Conservation (phyloP, 2,888 invertebrate genomes). For the Chrysolina oricalcia region DNA sequence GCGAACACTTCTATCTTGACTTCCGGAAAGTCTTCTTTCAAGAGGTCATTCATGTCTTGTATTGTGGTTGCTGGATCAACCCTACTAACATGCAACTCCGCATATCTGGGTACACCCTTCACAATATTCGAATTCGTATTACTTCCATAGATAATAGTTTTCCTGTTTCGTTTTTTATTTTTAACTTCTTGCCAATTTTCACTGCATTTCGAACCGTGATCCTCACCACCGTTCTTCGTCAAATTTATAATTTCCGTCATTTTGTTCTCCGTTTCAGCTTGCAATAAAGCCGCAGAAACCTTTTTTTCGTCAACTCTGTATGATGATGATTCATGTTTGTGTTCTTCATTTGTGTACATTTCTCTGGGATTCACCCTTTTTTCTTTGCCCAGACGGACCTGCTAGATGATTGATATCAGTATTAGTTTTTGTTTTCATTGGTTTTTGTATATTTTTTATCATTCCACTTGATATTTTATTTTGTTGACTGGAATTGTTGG, state of each 20-base stretch:
- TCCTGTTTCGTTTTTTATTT: no score
- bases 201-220: no score
- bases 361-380: constrained; percentile 7
- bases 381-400: background rate
- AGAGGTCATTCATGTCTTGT: constrained; percentile 15
- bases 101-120: constrained; percentile 22
- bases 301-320: background rate
- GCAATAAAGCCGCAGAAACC: constrained; percentile 12
- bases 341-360: background rate
- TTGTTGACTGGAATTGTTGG: background rate
- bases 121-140: background rate
- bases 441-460: constrained; percentile 3
- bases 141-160: constrained; percentile 2
- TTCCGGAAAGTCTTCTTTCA: constrained; percentile 26
- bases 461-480: background rate
- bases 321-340: background rate
- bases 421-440: constrained; percentile 3
- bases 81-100: constrained; percentile 29
- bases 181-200: no score
- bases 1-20: constrained; percentile 18
- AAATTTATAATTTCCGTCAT: constrained; percentile 11
- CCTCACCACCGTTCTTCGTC: background rate
- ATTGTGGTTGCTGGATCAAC: constrained; percentile 30
- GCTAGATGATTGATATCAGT: background rate
- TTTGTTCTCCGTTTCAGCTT: constrained; percentile 20